Conservation (phyloP, 2,888 invertebrate genomes). For the Mythimna ferrago region DNA sequence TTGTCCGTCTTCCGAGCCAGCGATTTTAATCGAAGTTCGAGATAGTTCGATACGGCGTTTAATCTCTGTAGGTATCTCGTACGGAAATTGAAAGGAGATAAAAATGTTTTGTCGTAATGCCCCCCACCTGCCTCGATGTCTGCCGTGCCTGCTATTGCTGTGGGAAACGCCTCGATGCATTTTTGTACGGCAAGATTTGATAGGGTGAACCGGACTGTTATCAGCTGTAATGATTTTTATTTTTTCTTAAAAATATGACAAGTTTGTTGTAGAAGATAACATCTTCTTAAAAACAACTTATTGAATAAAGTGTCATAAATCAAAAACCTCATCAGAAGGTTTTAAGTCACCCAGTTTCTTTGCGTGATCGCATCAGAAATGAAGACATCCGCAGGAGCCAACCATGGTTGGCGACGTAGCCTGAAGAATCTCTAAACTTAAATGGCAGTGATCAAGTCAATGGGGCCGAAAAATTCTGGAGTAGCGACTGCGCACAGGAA, state of each 20-base stretch:
- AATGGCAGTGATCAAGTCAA: no score
- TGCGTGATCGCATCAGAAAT: no score
- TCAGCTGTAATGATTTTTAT: background rate
- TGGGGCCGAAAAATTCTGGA: no score
- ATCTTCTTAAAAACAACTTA: no score
- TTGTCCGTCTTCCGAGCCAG: constrained; percentile 62
- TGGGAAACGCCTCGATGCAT: constrained; percentile 50
- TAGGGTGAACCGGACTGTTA: constrained; percentile 37
- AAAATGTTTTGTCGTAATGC: constrained; percentile 60
- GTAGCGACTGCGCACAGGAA: no score
- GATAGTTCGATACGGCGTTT: constrained; percentile 62
- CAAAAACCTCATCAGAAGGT: no score
- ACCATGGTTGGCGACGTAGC: no score
- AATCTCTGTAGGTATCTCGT: constrained; percentile 64
- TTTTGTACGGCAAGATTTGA: constrained; percentile 49
- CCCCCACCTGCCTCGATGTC: constrained; percentile 45
- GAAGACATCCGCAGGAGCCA: no score
- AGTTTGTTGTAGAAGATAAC: background rate
- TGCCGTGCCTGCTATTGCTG: constrained; percentile 51
- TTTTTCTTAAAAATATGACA: background rate
- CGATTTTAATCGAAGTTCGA: constrained; percentile 67
- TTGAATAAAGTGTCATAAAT: no score
- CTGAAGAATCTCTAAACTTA: no score
- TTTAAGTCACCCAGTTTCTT: no score
- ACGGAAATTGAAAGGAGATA: constrained; percentile 68